These are phyloP conservation scores for Zele albiditarsus DNA, from an alignment of 2,888 invertebrate genomes.

Conservation along the genomic window DNA sequence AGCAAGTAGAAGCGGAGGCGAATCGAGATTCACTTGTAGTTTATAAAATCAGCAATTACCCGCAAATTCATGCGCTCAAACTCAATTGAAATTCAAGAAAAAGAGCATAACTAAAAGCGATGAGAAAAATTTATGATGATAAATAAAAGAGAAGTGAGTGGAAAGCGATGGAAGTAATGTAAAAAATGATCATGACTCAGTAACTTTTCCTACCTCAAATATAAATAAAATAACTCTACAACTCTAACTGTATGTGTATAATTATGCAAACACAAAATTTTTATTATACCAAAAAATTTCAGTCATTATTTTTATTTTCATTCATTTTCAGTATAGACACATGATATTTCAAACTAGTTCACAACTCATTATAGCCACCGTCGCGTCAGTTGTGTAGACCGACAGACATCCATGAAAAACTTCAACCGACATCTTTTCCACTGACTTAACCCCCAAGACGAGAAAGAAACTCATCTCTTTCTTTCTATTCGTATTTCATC, in stretches of 20 bases:
- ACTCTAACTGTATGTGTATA: slow-evolving; percentile 23
- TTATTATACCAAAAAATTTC: neutral
- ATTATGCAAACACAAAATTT: neutral
- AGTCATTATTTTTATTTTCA: slow-evolving; percentile 7
- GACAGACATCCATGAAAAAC: slow-evolving; percentile 11
- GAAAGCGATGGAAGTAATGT: neutral
- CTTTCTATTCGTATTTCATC: slow-evolving; percentile 8
- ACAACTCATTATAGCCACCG: slow-evolving; percentile 51
- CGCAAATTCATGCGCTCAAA: slow-evolving; percentile 15
- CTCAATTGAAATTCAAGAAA: slow-evolving; percentile 38
- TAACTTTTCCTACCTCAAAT: neutral
- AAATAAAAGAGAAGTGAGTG: slow-evolving; percentile 24
- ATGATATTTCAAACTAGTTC: slow-evolving; percentile 46
- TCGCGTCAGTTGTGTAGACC: neutral
- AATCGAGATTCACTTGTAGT: neutral
- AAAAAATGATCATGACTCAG: neutral
- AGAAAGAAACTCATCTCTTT: slow-evolving; percentile 16
- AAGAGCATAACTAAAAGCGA: neutral
- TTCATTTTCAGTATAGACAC: slow-evolving; percentile 26
- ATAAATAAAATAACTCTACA: slow-evolving; percentile 4
- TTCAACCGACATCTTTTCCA: slow-evolving; percentile 33
- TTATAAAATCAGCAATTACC: neutral
- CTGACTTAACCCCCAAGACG: slow-evolving; percentile 18
- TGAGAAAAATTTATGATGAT: slow-evolving; percentile 24
- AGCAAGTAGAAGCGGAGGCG: neutral